Evolutionary conservation across 2,113 vertebrate species (phyloP).

Genomic region (Cinclus mexicanus): DNA sequence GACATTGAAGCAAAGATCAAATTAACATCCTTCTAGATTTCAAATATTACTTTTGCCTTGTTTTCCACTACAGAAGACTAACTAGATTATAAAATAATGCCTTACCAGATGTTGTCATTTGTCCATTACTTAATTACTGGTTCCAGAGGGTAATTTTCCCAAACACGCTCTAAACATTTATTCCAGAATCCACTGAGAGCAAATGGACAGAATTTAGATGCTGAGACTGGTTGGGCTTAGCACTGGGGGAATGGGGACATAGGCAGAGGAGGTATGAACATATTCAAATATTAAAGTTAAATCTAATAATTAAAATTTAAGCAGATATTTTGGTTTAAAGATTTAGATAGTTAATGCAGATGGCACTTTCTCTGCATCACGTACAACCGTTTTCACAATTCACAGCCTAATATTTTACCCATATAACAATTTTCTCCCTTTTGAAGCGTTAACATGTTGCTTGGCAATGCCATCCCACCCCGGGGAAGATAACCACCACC

Average conservation of each 20-base stretch:
- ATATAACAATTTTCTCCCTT: background rate
- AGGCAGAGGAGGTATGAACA: background rate
- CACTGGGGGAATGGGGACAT: background rate
- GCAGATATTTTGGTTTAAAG: background rate
- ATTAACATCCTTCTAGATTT: background rate
- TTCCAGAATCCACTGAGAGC: background rate
- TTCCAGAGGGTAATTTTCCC: conserved; percentile 8
- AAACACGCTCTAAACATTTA: background rate
- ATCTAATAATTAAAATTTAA: background rate
- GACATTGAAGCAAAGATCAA: background rate
- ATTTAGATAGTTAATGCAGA: background rate
- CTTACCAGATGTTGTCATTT: conserved; percentile 32
- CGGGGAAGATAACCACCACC: conserved; percentile 7
- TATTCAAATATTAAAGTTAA: background rate
- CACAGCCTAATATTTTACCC: background rate
- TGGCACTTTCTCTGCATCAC: background rate
- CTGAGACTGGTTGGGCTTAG: background rate
- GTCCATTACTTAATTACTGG: conserved; percentile 37
- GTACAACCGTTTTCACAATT: background rate
- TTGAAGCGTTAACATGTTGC: background rate
- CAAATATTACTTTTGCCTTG: background rate
- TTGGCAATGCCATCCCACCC: conserved; percentile 17
- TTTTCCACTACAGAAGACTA: background rate
- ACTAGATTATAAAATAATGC: conserved; percentile 12
- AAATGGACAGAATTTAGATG: background rate